Evolutionary conservation across 1,140 invertebrate species (phyloP).

Genomic region (Micrasema minimum): DNA sequence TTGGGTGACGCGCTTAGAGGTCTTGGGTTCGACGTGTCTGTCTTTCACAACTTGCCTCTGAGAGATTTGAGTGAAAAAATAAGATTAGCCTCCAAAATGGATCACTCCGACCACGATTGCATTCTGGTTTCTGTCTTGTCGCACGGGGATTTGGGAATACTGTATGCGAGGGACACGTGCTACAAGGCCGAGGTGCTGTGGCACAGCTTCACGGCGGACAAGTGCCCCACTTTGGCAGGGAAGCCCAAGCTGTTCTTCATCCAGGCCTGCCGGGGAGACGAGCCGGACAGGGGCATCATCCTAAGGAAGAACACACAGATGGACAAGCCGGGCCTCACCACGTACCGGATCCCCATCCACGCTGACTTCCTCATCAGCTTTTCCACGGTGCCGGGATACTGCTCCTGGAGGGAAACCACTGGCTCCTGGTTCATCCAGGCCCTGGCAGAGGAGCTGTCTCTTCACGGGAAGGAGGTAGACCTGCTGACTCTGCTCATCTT

Average conservation of each 20-base stretch:
- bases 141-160: slow-evolving; percentile 88
- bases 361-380: slow-evolving; percentile 95
- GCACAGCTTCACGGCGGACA: slow-evolving; percentile 86
- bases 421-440: slow-evolving; percentile 98
- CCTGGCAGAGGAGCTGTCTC: slow-evolving; percentile 80
- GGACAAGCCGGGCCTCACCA: slow-evolving; percentile 72
- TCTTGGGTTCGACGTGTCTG: slow-evolving; percentile 80
- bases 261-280: slow-evolving; percentile 92
- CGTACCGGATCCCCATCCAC: slow-evolving; percentile 89
- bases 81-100: slow-evolving; percentile 72
- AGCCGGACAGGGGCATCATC: slow-evolving; percentile 78
- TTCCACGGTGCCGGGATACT: slow-evolving; percentile 92
- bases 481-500: slow-evolving; percentile 89
- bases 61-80: slow-evolving; percentile 75
- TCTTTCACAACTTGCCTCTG: slow-evolving; percentile 71
- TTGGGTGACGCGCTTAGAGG: slow-evolving; percentile 72
- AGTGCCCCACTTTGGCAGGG: slow-evolving; percentile 87
- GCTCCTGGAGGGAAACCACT: slow-evolving; percentile 95
- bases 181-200: slow-evolving; percentile 90
- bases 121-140: slow-evolving; percentile 84
- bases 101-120: slow-evolving; percentile 84
- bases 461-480: slow-evolving; percentile 80
- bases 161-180: slow-evolving; percentile 88
- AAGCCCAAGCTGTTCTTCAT: slow-evolving; percentile 95
- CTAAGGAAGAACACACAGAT: slow-evolving; percentile 77